phyloP scores from a whole-genome alignment of 1,140 invertebrate genomes.

The Drosophila aff. region DNA sequence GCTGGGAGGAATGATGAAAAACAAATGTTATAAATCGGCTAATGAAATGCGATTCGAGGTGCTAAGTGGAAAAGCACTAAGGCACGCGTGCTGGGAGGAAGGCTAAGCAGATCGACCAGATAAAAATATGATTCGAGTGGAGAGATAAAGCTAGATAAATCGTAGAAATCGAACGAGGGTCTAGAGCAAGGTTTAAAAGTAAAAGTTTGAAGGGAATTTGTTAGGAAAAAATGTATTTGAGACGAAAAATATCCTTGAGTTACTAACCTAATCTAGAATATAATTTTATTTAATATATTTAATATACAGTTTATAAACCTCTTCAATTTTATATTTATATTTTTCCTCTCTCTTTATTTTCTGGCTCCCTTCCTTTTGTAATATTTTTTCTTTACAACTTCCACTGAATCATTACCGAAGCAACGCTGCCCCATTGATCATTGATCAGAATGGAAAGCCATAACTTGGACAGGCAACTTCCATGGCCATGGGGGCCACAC shows the following conservation, averaged over 20 bases:
- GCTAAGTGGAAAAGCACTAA: constrained; percentile 46
- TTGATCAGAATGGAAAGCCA: constrained; percentile 54
- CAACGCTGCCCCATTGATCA: constrained; percentile 40
- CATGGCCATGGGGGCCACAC: constrained; percentile 69
- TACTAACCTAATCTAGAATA: no score
- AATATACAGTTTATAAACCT: neutral
- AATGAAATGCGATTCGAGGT: constrained; percentile 34
- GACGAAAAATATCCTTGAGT: neutral
- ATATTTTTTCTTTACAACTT: constrained; percentile 20
- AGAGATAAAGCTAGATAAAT: neutral
- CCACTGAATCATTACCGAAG: constrained; percentile 10
- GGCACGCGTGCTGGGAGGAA: constrained; percentile 3
- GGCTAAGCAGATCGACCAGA: neutral
- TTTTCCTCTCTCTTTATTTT: neutral
- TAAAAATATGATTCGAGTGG: constrained; percentile 5
- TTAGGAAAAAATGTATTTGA: no score
- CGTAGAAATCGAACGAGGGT: neutral
- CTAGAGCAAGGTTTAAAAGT: neutral
- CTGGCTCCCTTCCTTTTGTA: neutral
- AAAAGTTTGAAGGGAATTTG: neutral
- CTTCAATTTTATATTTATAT: neutral
- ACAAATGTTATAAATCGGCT: constrained; percentile 29
- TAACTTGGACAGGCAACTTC: constrained; percentile 63
- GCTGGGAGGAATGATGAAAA: constrained; percentile 17
- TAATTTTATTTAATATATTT: no score